Evolutionary conservation across 2,113 vertebrate species (phyloP).

Genomic region (Micronycteris hirsuta): DNA sequence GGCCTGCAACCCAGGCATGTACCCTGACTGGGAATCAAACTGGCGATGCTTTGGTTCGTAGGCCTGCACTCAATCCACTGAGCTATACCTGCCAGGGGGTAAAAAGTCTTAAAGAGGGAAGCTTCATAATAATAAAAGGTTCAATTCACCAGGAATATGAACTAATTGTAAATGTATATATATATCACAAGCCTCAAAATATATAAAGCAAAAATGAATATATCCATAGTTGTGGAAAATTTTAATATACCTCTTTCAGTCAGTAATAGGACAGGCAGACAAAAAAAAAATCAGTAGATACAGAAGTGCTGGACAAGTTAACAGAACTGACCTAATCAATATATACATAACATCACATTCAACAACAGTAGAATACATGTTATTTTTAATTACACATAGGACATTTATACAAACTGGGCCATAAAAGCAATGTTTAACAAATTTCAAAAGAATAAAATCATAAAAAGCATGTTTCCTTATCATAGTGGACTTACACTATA

Average conservation of each 20-base stretch:
- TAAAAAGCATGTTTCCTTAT: neutral
- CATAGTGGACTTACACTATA: neutral
- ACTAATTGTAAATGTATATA: neutral
- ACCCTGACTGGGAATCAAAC: no score
- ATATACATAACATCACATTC: neutral
- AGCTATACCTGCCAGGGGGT: no score
- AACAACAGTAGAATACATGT: neutral
- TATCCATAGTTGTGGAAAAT: neutral
- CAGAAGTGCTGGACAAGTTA: neutral
- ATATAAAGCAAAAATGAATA: neutral
- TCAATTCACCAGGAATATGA: neutral
- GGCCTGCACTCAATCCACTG: no score
- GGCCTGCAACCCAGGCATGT: no score
- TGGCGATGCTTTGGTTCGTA: no score
- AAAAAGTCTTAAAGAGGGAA: neutral
- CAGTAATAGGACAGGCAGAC: neutral
- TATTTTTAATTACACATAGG: neutral
- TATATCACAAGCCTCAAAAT: neutral
- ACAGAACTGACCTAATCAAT: neutral
- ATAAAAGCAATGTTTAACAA: neutral
- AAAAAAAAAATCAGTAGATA: neutral
- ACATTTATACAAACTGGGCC: neutral
- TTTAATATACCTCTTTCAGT: neutral
- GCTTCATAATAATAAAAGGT: neutral
- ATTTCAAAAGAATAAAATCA: neutral